phyloP scores from a whole-genome alignment of 2,797 vertebrate genomes.

The Halcyon chelicuti region DNA sequence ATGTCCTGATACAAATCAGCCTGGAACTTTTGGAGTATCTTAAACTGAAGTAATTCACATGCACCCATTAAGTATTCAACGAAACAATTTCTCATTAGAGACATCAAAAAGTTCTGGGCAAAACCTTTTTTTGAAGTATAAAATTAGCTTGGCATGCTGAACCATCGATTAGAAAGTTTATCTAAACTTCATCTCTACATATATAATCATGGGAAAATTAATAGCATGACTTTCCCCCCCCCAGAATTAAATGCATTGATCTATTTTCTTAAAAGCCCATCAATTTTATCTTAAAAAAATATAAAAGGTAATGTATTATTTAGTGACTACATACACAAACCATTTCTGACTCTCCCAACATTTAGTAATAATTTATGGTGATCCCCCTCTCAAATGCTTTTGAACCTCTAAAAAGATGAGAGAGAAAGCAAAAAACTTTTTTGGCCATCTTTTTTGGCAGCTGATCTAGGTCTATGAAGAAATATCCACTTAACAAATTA shows the following conservation, averaged over 20 bases:
- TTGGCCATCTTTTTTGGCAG: background rate
- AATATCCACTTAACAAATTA: background rate
- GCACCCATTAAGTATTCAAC: background rate
- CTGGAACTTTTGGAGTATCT: background rate
- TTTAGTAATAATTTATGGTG: background rate
- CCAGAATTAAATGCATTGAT: background rate
- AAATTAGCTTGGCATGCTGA: background rate
- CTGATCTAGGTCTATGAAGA: background rate
- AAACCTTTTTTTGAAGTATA: background rate
- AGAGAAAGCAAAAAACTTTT: background rate
- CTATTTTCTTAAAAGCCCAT: background rate
- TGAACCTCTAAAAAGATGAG: background rate
- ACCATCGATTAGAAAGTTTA: background rate
- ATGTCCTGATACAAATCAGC: background rate
- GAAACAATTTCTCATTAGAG: background rate
- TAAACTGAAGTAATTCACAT: background rate
- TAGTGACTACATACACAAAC: rapidly evolving
- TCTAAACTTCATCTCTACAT: background rate
- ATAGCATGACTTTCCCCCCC: rapidly evolving
- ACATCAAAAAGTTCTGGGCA: background rate
- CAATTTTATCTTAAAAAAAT: background rate
- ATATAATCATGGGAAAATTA: background rate
- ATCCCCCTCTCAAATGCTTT: background rate
- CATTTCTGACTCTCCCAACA: background rate
- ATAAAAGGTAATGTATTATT: background rate